Conservation (phyloP, 2,888 invertebrate genomes). For the Drosophila austrosaltans region DNA sequence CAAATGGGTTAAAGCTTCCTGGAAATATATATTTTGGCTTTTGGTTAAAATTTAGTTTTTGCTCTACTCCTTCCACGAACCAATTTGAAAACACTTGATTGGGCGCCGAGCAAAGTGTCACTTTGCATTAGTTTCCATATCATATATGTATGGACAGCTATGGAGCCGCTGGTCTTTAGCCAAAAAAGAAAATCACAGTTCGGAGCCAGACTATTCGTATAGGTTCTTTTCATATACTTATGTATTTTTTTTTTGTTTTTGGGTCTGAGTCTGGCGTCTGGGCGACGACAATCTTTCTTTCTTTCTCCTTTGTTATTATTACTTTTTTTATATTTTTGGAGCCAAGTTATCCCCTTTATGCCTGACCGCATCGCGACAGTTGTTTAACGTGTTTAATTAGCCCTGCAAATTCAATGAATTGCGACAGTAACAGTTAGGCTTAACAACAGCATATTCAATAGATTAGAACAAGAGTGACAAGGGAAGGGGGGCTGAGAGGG, state of each 20-base stretch:
- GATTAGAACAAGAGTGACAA: conserved; percentile 13
- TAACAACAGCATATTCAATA: conserved; percentile 50
- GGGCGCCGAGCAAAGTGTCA: conserved; percentile 80
- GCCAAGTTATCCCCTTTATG: conserved; percentile 76
- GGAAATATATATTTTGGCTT: conserved; percentile 50
- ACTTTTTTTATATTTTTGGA: conserved; percentile 32
- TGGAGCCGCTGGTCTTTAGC: conserved; percentile 78
- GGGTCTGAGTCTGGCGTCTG: conserved; percentile 61
- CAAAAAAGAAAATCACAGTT: conserved; percentile 46
- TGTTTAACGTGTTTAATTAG: conserved; percentile 79
- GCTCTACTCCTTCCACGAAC: conserved; percentile 63
- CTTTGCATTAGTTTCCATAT: conserved; percentile 62
- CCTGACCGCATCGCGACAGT: conserved; percentile 73
- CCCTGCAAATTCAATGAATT: conserved; percentile 79
- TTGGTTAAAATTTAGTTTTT: conserved; percentile 8
- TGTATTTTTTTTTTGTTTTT: conserved; percentile 1
- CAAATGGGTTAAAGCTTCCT: conserved; percentile 59
- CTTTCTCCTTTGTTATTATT: not conserved
- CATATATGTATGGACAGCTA: conserved; percentile 65
- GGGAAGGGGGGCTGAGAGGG: conserved; percentile 2
- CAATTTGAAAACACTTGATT: conserved; percentile 81
- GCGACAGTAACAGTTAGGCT: conserved; percentile 77
- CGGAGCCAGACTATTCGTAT: conserved; percentile 43
- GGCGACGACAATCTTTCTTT: conserved; percentile 54
- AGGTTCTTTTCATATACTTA: conserved; percentile 24